These are phyloP conservation scores for Elaeidobius kamerunicus DNA, from an alignment of 2,888 invertebrate species.

Conservation along the genomic window DNA sequence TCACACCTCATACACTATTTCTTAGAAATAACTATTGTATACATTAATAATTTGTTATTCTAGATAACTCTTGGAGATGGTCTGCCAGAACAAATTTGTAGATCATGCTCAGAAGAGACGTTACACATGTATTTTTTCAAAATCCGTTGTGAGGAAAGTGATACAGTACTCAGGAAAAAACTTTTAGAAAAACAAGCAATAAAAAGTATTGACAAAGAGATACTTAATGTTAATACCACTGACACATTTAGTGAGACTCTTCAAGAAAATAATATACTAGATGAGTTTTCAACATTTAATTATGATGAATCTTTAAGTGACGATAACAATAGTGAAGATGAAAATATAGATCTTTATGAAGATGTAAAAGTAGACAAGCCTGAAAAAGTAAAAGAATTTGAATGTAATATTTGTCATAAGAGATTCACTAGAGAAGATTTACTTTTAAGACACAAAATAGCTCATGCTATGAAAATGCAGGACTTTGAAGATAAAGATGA, in stretches of 20 bases:
- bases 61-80: conserved; percentile 53
- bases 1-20: no score
- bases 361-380: conserved; percentile 4
- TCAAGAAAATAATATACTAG: conserved; percentile 7
- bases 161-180: conserved; percentile 45
- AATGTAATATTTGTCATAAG: conserved; percentile 44
- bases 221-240: background rate
- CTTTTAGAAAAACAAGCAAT: conserved; percentile 4
- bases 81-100: conserved; percentile 59
- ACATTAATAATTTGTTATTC: conserved; percentile 34
- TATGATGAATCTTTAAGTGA: conserved; percentile 38
- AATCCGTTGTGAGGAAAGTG: conserved; percentile 50
- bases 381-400: conserved; percentile 38
- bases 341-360: conserved; percentile 20
- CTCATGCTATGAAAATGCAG: conserved; percentile 44
- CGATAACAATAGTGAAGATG: conserved; percentile 22
- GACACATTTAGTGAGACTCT: background rate
- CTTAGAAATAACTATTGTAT: no score
- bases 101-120: conserved; percentile 53
- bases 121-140: conserved; percentile 54
- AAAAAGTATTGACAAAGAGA: background rate
- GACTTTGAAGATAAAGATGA: conserved; percentile 36
- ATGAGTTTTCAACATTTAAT: conserved; percentile 10
- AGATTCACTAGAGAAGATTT: conserved; percentile 43
- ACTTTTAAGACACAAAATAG: conserved; percentile 43